Evolutionary conservation across 1,140 invertebrate species (phyloP), one percentile per base, ranked within the genome.

Genomic region (Cylas formicarius): DNA sequence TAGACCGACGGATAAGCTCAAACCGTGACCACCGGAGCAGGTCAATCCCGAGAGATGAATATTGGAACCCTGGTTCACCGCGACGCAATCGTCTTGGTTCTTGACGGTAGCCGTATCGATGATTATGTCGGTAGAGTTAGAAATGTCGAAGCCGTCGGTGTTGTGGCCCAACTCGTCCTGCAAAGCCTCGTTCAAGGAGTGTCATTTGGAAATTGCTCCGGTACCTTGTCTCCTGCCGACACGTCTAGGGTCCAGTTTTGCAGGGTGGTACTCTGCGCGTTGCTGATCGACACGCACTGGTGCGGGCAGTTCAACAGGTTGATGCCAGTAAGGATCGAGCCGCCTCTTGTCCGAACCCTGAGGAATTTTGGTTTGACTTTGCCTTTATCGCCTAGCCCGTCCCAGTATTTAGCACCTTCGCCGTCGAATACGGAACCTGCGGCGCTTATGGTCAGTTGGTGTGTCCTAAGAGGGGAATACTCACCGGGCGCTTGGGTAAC

Each of bases 11-110:
- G 38, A 47, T 5, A 52, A 13, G 31, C 50, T 52, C 4, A 52
- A 29, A 11, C 50, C 50, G 29, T 52, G 50, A 17, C 50, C 29
- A 22, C 50, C 50, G 27, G 21, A 19, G 24, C 50, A 52, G 19
- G 31, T 6, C 17, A 52, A 11, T 11, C 44, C 40, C 10, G 8
- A n/a, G 4, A 52, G 28, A 11, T 18, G 7, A 2, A 52, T 22
- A 28, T 48, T 47, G 9, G 13, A 31, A 44, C 50, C 50, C n/a
- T n/a, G n/a, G 27, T 28, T 28, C 11, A 46, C 13, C 34, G 44
- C 44, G 14, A 46, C 35, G 20, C 44, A 46, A 18, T 46, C 44
- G 14, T 46, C 44, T 22, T 46, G 44, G 28, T 46, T 46, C n/a
- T 31, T 24, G n/a, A 46, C 27, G 3, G 13, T 13, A 17, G 17